A percentile compares a stretch with the other conserved stretches of the same genome.
phyloP scores from a whole-genome alignment of 2,888 invertebrate genomes.

The Eristalis arbustorum region DNA sequence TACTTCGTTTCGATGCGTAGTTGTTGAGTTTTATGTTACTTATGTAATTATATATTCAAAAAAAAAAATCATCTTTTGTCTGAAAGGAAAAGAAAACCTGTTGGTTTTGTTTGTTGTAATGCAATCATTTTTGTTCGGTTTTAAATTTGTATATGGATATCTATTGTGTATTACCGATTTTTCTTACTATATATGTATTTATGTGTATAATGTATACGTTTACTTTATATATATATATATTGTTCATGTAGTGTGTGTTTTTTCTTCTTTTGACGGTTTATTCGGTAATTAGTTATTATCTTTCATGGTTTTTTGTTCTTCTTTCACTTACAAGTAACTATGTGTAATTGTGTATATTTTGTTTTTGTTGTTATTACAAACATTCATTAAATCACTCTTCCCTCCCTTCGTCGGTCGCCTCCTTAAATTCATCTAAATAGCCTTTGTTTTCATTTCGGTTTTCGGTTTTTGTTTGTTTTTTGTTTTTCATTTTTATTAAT shows the following conservation, averaged over 20 bases:
- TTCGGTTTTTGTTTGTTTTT: neutral
- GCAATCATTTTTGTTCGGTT: conserved; percentile 13
- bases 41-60: conserved; percentile 17
- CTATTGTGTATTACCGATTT: conserved; percentile 57
- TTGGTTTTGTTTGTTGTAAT: neutral
- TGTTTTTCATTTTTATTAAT: conserved; percentile 45
- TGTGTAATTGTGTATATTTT: conserved; percentile 54
- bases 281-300: conserved; percentile 53
- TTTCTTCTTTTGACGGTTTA: conserved; percentile 25
- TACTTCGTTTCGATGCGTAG: conserved; percentile 62
- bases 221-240: conserved; percentile 9
- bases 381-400: conserved; percentile 53
- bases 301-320: conserved; percentile 17
- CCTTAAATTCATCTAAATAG: conserved; percentile 64
- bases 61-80: neutral
- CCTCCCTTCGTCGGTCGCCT: conserved; percentile 10
- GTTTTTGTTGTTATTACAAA: conserved; percentile 39
- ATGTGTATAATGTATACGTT: conserved; percentile 34
- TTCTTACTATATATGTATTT: conserved; percentile 7
- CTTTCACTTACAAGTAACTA: conserved; percentile 44
- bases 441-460: conserved; percentile 55
- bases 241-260: conserved; percentile 12
- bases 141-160: conserved; percentile 40
- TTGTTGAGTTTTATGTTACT: conserved; percentile 52
- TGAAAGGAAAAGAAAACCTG: neutral